A percentile compares a stretch with the other conserved stretches of the same genome.
Evolutionary conservation across 1,140 invertebrate genomes (phyloP).

Genomic region (Penaeus japonicus): DNA sequence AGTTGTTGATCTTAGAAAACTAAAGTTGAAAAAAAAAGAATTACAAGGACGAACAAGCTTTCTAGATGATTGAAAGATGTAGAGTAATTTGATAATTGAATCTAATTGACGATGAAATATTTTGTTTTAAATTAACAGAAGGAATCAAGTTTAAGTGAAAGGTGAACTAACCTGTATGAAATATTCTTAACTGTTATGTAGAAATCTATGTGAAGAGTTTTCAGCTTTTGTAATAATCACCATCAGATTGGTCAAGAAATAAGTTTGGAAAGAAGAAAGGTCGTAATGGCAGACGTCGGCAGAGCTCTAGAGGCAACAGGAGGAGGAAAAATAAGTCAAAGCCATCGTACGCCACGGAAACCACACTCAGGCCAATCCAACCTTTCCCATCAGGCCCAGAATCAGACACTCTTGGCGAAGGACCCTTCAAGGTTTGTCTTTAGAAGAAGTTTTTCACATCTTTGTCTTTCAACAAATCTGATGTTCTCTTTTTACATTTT

Average conservation of each 20-base stretch:
- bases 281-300: background rate
- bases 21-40: too few species aligned
- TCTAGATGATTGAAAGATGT: too few species aligned
- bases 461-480: too few species aligned
- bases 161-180: too few species aligned
- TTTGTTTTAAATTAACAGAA: too few species aligned
- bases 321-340: background rate
- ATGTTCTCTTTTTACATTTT: too few species aligned
- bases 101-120: too few species aligned
- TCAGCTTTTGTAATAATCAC: background rate
- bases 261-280: conserved; percentile 9
- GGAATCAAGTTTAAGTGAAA: too few species aligned
- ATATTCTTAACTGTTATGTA: background rate
- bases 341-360: background rate
- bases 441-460: too few species aligned
- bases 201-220: background rate
- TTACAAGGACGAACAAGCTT: too few species aligned
- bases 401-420: conserved; percentile 20
- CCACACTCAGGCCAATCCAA: background rate
- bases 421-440: conserved; percentile 25
- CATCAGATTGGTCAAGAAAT: background rate
- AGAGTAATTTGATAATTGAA: too few species aligned
- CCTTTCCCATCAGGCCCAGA: background rate
- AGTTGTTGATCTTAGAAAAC: too few species aligned
- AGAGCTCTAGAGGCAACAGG: background rate